Evolutionary conservation across 1,140 invertebrate species (phyloP), one percentile per base, ranked within the genome.

Genomic region (Atopsyche davidsoni): DNA sequence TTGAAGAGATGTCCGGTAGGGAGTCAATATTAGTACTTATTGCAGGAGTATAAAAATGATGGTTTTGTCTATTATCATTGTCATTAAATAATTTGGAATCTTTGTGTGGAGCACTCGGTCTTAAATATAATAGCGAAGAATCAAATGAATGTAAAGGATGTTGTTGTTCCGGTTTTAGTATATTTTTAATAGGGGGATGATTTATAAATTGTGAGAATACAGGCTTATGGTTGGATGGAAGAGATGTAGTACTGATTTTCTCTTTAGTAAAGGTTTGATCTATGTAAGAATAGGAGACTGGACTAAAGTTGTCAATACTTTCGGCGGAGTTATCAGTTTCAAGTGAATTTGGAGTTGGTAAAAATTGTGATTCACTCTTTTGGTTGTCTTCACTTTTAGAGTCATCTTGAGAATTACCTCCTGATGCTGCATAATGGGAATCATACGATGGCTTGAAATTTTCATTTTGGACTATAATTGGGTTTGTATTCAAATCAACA

Each of bases 31-130:
- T 25, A 51, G 44, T 45, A 25, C 41, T 44, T 11, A 42, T 36
- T 32, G 41, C 31, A 19, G 14, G 17, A 18, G 32, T 35, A 36
- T 35, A 18, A 39, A 18, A 40, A 23, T 31, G 34, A 24, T 45
- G 28, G 25, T 40, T 41, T 32, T 3, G 4, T 25, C 10, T 38
- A 24, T 36, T n/a, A n/a, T 39, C 32, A 25, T 52, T n/a, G 7
- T 49, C 36, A 17, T 43, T 58, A 58, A 73, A 74, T 35, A 67
- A 60, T 42, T 64, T 59, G 42, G 62, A 67, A 45, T 64, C 64
- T 63, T 74, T 74, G 54, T 73, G 69, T 4, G 72, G 72, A 44
- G 65, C 65, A 58, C 64, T 73, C 17, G 72, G 72, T 54, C 70
- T 71, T 14, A 74, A 58, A 55, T 74, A 74, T n/a, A 74, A 57